Evolutionary conservation across 2,113 vertebrate genomes (phyloP).

Genomic region (Onychorhynchus coronatus): DNA sequence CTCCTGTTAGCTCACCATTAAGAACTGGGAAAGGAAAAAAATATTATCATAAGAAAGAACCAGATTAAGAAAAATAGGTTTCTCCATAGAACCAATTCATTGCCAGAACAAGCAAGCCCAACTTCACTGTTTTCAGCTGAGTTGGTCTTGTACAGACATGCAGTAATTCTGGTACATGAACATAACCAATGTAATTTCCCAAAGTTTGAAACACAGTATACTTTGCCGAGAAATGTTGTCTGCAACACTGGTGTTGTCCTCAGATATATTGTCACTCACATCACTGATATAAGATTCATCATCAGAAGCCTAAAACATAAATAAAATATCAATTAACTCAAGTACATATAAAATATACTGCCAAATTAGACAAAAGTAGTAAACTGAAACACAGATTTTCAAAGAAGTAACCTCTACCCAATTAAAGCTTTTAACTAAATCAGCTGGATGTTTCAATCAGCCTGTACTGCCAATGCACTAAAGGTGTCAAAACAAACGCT

Average conservation of each 20-base stretch:
- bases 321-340: background rate
- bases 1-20: slow-evolving; percentile 91
- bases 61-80: background rate
- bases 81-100: background rate
- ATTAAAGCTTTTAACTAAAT: background rate
- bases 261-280: slow-evolving; percentile 99
- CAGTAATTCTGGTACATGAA: background rate
- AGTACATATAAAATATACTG: background rate
- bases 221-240: slow-evolving; percentile 97
- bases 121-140: background rate
- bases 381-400: background rate
- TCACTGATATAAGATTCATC: slow-evolving; percentile 99
- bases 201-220: slow-evolving; percentile 70
- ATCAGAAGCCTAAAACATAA: slow-evolving; percentile 87
- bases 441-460: background rate
- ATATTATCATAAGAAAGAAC: background rate
- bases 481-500: background rate
- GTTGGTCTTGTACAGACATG: background rate
- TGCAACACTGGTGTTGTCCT: slow-evolving; percentile 98
- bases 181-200: background rate
- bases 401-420: background rate
- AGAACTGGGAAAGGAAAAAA: slow-evolving; percentile 78
- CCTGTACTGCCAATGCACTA: background rate
- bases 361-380: background rate
- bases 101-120: slow-evolving; percentile 1